Evolutionary conservation across 2,888 invertebrate species (phyloP).

Genomic region (Pristionchus maxplancki): DNA sequence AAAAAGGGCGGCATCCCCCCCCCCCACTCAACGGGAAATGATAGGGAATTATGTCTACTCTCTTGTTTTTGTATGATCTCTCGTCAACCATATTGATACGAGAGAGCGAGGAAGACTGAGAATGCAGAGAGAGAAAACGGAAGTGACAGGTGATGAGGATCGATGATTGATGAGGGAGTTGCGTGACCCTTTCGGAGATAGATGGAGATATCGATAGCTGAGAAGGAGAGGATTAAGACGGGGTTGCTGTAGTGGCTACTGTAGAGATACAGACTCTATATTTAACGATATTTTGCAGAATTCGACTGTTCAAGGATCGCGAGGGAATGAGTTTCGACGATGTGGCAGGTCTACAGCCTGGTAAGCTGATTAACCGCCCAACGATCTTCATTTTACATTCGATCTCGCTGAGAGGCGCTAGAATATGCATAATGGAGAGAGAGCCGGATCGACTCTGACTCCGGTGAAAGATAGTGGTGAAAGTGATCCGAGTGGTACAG

Average conservation of each 20-base stretch:
- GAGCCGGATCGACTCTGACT: neutral
- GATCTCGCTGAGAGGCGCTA: slow-evolving; percentile 86
- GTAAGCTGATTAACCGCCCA: neutral
- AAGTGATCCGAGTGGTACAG: neutral
- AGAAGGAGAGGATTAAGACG: neutral
- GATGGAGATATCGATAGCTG: slow-evolving; percentile 15
- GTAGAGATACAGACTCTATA: neutral
- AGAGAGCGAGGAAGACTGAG: neutral
- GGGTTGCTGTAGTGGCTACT: neutral
- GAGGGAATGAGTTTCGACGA: slow-evolving; percentile 49
- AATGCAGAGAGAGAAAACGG: slow-evolving; percentile 2
- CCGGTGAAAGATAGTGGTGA: neutral
- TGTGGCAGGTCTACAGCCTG: neutral
- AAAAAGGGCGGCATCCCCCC: neutral
- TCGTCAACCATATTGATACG: neutral
- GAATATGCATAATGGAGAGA: too few species aligned
- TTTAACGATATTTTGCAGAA: neutral
- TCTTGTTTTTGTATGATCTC: slow-evolving; percentile 7
- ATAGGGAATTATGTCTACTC: slow-evolving; percentile 23
- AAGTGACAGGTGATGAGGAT: slow-evolving; percentile 32
- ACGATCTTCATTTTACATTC: neutral
- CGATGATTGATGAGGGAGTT: slow-evolving; percentile 18
- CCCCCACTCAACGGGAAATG: slow-evolving; percentile 12
- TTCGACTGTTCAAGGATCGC: slow-evolving; percentile 50
- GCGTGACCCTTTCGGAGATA: slow-evolving; percentile 15